Evolutionary conservation across 2,113 vertebrate genomes (phyloP), one percentile per base, ranked within the genome.

Genomic region (Gasterosteus aculeatus): DNA sequence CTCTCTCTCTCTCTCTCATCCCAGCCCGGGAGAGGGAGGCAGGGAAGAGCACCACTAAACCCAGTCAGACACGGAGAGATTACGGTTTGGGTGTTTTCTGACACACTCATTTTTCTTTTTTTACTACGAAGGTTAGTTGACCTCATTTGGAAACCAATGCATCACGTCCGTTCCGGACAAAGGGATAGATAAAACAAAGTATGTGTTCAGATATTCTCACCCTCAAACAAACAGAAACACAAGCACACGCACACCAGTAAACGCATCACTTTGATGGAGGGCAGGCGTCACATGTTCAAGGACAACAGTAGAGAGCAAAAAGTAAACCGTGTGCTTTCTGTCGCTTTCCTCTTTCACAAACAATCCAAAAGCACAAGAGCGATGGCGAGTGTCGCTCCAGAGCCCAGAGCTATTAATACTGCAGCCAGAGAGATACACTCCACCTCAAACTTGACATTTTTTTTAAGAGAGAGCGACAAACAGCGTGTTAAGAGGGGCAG

Each of bases 231-330:
- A 22, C 35, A 42, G 58, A 75, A 26, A 60, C 73, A 33, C 44
- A 9, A 33, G 3, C 35, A 33, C 67, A 75, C 26, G 49, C 69
- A 33, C 39, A 46, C 22, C 22, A 62, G 47, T 38, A 66, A 35
- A 72, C 51, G 49, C 56, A 62, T 74, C 68, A 63, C 35, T 61
- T 38, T 77, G 79, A 86, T 80, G 77, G 67, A 86, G 57, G 57
- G 62, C 39, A 46, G 44, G 47, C 60, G 22, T 29, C 61, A 69
- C 4, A 2, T 42, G 22, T 61, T 81, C 62, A 85, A 85, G 78
- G 87, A 78, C 74, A 72, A 75, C 57, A 69, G 69, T n/a, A 80
- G 77, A 78, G 31, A 69, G 54, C 46, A 66, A 75, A 76, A 58
- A 51, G 31, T 51, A 82, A 88, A 89, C 73, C 2, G 18, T 8